Percentiles rank a stretch among this genome's conserved stretches.
Evolutionary conservation across 2,888 invertebrate genomes (phyloP).

Genomic region (Hemicrepidius hirtus): DNA sequence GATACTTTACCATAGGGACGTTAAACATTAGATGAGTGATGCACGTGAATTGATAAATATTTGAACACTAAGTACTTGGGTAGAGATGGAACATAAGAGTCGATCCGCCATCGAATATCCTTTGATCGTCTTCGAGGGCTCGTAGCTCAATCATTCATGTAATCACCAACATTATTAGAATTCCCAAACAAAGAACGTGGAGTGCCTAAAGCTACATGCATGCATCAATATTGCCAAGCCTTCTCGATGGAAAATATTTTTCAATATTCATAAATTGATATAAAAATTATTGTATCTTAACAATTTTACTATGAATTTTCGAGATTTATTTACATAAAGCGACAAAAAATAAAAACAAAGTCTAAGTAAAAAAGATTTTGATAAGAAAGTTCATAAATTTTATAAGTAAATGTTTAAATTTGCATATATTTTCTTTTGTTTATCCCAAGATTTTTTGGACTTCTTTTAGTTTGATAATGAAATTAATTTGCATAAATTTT

Average conservation of each 20-base stretch:
- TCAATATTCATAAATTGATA: neutral
- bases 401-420: conserved; percentile 3
- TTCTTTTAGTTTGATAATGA: neutral
- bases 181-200: conserved; percentile 17
- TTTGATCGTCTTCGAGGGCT: neutral
- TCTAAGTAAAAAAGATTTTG: too few species aligned
- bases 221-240: neutral
- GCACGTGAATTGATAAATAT: conserved; percentile 11
- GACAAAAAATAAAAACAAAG: too few species aligned
- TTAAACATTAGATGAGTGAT: neutral
- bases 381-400: conserved; percentile 5
- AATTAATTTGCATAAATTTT: conserved; percentile 38
- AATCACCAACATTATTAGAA: conserved; percentile 22
- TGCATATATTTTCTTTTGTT: conserved; percentile 1
- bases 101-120: neutral
- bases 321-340: too few species aligned
- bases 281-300: too few species aligned
- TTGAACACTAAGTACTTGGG: conserved; percentile 7
- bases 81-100: neutral
- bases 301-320: too few species aligned
- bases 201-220: neutral
- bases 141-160: conserved; percentile 23
- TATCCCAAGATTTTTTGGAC: conserved; percentile 6
- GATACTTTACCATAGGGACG: neutral
- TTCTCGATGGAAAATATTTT: neutral